phyloP scores from a whole-genome alignment of 2,797 vertebrate genomes.

The Eospalax fontanierii region DNA sequence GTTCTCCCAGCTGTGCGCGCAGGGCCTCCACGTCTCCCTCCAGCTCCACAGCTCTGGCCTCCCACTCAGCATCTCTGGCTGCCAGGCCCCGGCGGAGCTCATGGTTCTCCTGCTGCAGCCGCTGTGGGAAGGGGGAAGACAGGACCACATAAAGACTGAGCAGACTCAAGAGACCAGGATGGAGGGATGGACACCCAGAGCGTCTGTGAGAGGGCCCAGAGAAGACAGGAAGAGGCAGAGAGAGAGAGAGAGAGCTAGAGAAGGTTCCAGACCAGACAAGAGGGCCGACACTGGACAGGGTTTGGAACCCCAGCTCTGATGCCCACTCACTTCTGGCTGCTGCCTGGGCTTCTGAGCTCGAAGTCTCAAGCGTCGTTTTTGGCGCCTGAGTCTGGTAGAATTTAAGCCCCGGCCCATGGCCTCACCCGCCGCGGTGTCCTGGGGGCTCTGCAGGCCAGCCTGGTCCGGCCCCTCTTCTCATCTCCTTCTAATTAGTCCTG shows the following conservation, averaged over 20 bases:
- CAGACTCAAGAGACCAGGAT: neutral
- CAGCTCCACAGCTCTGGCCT: slow-evolving; percentile 83
- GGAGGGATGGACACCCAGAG: neutral
- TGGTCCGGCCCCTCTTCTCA: neutral
- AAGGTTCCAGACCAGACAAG: neutral
- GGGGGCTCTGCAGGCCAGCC: neutral
- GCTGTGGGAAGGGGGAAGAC: slow-evolving; percentile 62
- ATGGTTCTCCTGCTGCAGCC: slow-evolving; percentile 86
- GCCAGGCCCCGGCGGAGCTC: slow-evolving; percentile 85
- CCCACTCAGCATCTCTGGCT: slow-evolving; percentile 82
- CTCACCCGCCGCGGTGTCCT: neutral
- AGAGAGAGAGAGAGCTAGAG: neutral
- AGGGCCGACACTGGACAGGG: neutral
- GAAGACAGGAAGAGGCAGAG: neutral
- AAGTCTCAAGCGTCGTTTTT: slow-evolving; percentile 64
- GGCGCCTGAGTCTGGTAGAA: slow-evolving; percentile 78
- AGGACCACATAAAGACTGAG: neutral
- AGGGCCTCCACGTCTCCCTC: slow-evolving; percentile 83
- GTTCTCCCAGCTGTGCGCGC: slow-evolving; percentile 84
- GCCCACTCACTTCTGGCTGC: slow-evolving; percentile 75
- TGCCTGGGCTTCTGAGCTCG: slow-evolving; percentile 62
- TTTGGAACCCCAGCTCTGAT: accelerated
- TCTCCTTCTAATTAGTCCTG: slow-evolving; percentile 81
- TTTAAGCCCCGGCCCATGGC: slow-evolving; percentile 80
- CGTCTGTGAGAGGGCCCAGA: neutral